Conservation (phyloP, 2,888 invertebrate species). For the Camptogramma bilineatum region DNA sequence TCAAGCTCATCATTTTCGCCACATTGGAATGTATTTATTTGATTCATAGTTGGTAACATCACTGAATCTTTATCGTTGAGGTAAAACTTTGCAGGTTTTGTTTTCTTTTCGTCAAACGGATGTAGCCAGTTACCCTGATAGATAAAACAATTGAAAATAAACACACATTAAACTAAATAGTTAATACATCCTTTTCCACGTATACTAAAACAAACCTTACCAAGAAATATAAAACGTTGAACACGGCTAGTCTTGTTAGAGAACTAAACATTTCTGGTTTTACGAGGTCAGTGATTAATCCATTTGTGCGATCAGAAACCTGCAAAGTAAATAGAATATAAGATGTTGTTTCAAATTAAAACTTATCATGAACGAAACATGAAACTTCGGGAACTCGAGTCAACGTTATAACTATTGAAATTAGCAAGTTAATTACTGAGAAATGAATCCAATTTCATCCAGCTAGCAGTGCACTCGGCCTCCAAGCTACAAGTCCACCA, state of each 20-base stretch:
- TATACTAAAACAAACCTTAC: conserved; percentile 42
- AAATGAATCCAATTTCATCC: too few species aligned
- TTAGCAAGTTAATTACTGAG: too few species aligned
- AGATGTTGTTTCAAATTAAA: too few species aligned
- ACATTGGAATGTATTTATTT: conserved; percentile 40
- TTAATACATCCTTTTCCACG: too few species aligned
- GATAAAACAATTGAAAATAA: not conserved
- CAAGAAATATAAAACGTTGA: conserved; percentile 62
- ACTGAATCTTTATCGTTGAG: conserved; percentile 22
- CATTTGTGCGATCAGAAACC: conserved; percentile 54
- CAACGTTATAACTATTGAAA: too few species aligned
- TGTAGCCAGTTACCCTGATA: conserved; percentile 38
- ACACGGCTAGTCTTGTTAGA: conserved; percentile 52
- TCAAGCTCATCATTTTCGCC: conserved; percentile 35
- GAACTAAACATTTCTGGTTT: conserved; percentile 43
- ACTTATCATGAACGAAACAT: not conserved
- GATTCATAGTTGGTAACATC: conserved; percentile 32
- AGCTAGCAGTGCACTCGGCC: too few species aligned
- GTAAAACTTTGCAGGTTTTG: conserved; percentile 35
- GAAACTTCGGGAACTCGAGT: too few species aligned
- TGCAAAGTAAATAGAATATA: conserved; percentile 38
- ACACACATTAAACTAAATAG: too few species aligned
- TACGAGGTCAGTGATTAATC: conserved; percentile 57
- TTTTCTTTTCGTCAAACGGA: conserved; percentile 32
- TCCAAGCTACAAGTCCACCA: too few species aligned